Base-by-base conservation (phyloP, 2,113 vertebrate genomes). In the Nettapus auritus region DNA sequence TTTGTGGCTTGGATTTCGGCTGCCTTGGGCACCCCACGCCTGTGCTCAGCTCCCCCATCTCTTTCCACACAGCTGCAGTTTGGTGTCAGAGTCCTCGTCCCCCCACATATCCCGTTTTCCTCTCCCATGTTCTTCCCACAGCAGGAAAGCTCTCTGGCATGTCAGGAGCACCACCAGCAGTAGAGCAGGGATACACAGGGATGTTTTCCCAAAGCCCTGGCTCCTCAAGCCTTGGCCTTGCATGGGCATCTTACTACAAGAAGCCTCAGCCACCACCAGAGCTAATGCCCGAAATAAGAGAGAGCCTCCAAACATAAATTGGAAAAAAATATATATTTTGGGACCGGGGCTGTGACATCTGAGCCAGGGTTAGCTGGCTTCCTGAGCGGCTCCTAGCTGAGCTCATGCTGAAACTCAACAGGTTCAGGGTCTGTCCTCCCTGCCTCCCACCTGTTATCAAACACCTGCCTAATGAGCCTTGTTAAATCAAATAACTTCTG, bases 201-300 rank as follows among this genome's bases (percentile, higher is more conserved):
- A 9, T 23, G 13, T 60, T 71, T 77, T 40, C 25, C 53, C 40
- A 62, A 33, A 84, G 69, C 69, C 36, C 38, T 42, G 48, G 5
- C 11, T 55, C 70, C 46, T 71, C 23, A 22, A 75, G 81, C 70
- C 53, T 60, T n/a, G 19, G 48, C 42, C 48, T 76, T 29, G 11
- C 44, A 17, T 0, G 1, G 36, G 8, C 25, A 36, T n/a, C 26
- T 21, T 7, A 4, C 55, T 66, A 14, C 9, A 33, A 68, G 31
- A 20, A 25, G n/a, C 14, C 73, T 68, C 73, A 67, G 50, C 18
- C 71, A 4, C 59, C 63, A 8, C 0, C 0, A 0, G 67, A 26
- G 15, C 34, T 82, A 31, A n/a, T 34, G 7, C 42, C 29, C 22
- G 26, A 71, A 57, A 62, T 6, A 21, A 46, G 33, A 78, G 13